Evolutionary conservation across 2,797 vertebrate genomes (phyloP).

Genomic region (Anguilla obscura): DNA sequence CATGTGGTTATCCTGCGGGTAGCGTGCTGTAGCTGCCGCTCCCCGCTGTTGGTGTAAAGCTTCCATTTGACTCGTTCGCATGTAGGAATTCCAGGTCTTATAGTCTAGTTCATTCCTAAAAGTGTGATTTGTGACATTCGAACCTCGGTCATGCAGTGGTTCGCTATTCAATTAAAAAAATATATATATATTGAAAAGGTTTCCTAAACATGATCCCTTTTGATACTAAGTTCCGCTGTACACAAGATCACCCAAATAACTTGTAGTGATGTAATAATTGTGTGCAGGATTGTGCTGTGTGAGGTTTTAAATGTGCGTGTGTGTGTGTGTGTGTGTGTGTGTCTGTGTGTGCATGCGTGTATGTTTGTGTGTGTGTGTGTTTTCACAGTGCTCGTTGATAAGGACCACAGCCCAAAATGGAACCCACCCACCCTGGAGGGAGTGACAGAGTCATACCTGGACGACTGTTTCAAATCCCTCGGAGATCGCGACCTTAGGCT

Average conservation of each 20-base stretch:
- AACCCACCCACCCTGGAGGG: conserved; percentile 75
- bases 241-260: too few species aligned
- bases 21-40: too few species aligned
- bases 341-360: background rate
- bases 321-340: too few species aligned
- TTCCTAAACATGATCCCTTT: background rate
- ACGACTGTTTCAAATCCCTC: conserved; percentile 73
- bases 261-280: background rate
- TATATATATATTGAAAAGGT: background rate
- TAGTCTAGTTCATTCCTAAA: background rate
- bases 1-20: background rate
- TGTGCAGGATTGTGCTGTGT: background rate
- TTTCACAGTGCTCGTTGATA: conserved; percentile 78
- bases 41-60: background rate
- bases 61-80: background rate
- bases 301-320: background rate
- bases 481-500: conserved; percentile 73
- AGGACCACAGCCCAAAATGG: conserved; percentile 79
- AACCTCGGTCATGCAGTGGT: background rate
- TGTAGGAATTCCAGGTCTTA: background rate
- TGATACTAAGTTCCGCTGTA: background rate
- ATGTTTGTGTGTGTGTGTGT: background rate
- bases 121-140: background rate
- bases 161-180: background rate
- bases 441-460: conserved; percentile 73